Base-by-base conservation (phyloP, 2,888 invertebrate species). In the Calliphora vomitoria region DNA sequence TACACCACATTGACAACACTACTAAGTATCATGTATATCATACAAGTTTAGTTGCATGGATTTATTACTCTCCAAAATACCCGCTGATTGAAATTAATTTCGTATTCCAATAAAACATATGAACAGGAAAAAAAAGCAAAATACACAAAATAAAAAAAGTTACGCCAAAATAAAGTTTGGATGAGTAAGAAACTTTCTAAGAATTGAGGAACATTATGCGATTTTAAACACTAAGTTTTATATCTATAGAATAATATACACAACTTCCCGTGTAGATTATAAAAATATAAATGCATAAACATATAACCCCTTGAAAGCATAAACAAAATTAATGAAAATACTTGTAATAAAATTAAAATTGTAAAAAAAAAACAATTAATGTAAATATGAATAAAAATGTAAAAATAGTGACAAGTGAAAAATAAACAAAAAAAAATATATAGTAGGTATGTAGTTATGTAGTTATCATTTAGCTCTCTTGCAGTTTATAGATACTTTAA, bases 151-250 rank as follows among this genome's bases (percentile, higher is more conserved):
- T 35, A 72, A 82, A 75, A n/a, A 75, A 25, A 71, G 62, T 53
- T 71, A 74, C 11, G 82, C 74, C 72, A 82, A 78, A 78, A 78
- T 85, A 25, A 71, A 69, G 47, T 81, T 82, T 58, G 62, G 74
- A 87, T 87, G 87, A 85, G 74, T 85, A 87, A 86, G 55, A 80
- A 50, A 74, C 38, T 85, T 87, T 87, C 87, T 64, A 74, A 75
- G 87, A 87, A 87, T 82, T 85, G 62, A 75, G 69, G 50, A 82
- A 74, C 74, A 55, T 55, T 53, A 38, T 35, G 11, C 38, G 38
- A 55, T 55, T 6, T 3, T 44, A 60, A 25, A 8, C 72, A 58
- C 25, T 38, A 64, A 18, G 38, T 41, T 55, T 31, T 47, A 50
- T 68, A 80, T 75, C 74, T 71, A 44, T 41, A 25, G n/a, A 69